phyloP scores from a whole-genome alignment of 1,140 invertebrate species.

The Drosophila triauraria region DNA sequence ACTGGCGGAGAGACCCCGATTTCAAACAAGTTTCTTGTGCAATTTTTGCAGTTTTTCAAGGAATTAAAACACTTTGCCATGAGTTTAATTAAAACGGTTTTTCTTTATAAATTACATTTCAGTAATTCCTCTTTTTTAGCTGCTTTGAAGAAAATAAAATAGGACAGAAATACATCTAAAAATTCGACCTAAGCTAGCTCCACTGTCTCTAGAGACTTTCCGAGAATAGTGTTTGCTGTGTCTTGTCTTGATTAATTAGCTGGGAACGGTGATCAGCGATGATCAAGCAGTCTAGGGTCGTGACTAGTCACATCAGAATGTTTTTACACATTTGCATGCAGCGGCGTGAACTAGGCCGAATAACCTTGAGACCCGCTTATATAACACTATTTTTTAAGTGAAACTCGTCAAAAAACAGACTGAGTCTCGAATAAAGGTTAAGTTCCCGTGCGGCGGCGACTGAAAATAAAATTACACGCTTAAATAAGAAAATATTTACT shows the following conservation, averaged over 20 bases:
- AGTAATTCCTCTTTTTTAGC: not conserved
- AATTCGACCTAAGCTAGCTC: not conserved
- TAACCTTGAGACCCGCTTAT: slow-evolving; percentile 50
- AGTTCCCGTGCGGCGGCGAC: slow-evolving; percentile 14
- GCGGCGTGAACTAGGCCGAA: slow-evolving; percentile 18
- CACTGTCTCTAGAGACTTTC: slow-evolving; percentile 11
- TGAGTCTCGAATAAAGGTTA: slow-evolving; percentile 35
- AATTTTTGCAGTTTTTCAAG: not conserved
- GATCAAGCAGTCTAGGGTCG: slow-evolving; percentile 34
- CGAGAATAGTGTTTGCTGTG: slow-evolving; percentile 4
- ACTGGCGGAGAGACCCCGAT: not conserved
- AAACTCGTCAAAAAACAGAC: slow-evolving; percentile 7
- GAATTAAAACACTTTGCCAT: not conserved
- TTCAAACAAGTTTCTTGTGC: slow-evolving; percentile 1
- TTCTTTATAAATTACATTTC: not conserved
- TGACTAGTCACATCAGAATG: slow-evolving; percentile 47
- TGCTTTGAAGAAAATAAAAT: not conserved
- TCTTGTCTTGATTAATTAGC: slow-evolving; percentile 71
- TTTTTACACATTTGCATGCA: slow-evolving; percentile 46
- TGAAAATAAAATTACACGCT: slow-evolving; percentile 75
- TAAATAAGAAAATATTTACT: slow-evolving; percentile 79
- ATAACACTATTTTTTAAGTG: slow-evolving; percentile 31
- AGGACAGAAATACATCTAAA: not conserved
- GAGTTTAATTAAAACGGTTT: slow-evolving; percentile 7
- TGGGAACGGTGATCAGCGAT: slow-evolving; percentile 58